phyloP scores from a whole-genome alignment of 2,113 vertebrate species.

The Rhineura floridana region DNA sequence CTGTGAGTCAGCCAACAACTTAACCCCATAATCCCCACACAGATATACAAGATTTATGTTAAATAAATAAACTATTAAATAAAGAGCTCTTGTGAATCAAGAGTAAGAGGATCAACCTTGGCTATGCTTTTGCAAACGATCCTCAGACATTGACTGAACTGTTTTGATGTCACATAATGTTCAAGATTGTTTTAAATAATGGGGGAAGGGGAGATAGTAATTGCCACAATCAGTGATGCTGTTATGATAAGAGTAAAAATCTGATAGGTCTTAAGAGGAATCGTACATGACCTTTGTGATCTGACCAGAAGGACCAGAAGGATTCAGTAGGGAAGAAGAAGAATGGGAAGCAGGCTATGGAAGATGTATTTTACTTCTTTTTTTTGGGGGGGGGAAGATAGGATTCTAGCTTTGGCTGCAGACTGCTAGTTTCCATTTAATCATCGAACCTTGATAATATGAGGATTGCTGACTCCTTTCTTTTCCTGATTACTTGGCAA shows the following conservation, averaged over 20 bases:
- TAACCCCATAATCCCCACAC: too few species aligned
- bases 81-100: too few species aligned
- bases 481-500: constrained; percentile 11
- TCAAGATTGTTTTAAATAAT: neutral
- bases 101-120: too few species aligned
- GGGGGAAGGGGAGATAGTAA: neutral
- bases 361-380: neutral
- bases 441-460: neutral
- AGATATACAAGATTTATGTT: too few species aligned
- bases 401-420: neutral
- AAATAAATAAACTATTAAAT: too few species aligned
- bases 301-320: neutral
- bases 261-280: too few species aligned
- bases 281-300: neutral
- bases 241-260: neutral
- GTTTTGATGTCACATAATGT: neutral
- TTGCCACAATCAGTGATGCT: too few species aligned
- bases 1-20: too few species aligned
- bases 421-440: constrained; percentile 3
- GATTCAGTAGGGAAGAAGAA: neutral
- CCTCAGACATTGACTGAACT: neutral
- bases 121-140: too few species aligned
- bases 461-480: neutral
- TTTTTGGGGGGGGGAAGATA: neutral
- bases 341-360: neutral